Percentiles rank a stretch among this genome's conserved stretches.
phyloP scores from a whole-genome alignment of 2,113 vertebrate genomes.

The Capra hircus region DNA sequence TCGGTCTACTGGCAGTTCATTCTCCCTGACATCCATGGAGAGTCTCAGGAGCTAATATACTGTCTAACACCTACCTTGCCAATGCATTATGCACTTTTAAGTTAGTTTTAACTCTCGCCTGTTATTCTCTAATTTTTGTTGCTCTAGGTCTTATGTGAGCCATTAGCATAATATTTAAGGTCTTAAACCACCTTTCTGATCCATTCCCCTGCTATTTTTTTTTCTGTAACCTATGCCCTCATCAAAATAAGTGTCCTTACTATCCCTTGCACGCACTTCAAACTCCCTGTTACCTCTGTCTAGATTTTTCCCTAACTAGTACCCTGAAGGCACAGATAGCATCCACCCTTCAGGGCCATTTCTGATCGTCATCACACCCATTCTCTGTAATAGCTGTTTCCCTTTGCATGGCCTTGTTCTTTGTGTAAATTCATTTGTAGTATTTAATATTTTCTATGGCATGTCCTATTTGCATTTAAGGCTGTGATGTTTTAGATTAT shows the following conservation, averaged over 20 bases:
- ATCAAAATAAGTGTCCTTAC: not conserved
- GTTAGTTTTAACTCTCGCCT: constrained; percentile 28
- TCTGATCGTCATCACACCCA: not conserved
- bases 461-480: not conserved
- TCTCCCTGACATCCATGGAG: constrained; percentile 60
- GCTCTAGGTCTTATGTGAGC: not conserved
- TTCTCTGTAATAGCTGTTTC: not conserved
- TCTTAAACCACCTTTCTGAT: not conserved
- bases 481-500: not conserved
- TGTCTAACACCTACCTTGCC: constrained; percentile 31
- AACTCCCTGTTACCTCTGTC: not conserved
- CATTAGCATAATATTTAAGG: constrained; percentile 27
- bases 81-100: not conserved
- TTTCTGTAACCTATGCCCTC: not conserved
- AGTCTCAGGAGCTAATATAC: constrained; percentile 62
- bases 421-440: not conserved
- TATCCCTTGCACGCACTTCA: not conserved
- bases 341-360: not conserved
- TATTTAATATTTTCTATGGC: not conserved
- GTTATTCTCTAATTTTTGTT: constrained; percentile 46
- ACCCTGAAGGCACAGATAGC: fast-evolving
- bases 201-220: not conserved
- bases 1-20: constrained; percentile 41
- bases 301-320: not conserved
- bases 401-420: not conserved